Percentiles rank a stretch among this genome's conserved stretches.
Evolutionary conservation across 1,140 invertebrate species (phyloP).

Genomic region (Anadara kagoshimensis): DNA sequence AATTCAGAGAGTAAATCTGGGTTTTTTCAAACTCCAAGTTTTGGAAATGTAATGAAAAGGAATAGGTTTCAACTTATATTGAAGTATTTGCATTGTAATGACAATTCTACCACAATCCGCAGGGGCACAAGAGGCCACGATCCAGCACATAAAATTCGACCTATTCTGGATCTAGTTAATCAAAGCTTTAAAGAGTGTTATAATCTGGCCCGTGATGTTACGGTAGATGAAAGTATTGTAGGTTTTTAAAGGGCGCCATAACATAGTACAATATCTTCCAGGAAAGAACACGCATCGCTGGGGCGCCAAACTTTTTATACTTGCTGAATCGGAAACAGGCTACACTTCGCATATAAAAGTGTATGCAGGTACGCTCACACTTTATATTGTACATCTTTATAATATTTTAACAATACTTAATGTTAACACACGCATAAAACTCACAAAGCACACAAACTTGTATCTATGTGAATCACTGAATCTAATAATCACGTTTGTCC

Average conservation of each 20-base stretch:
- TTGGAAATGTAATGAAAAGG: not conserved
- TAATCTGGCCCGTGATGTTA: not conserved
- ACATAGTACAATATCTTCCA: constrained; percentile 8
- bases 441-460: too few relatives aligned
- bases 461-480: too few relatives aligned
- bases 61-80: constrained; percentile 10
- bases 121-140: constrained; percentile 1
- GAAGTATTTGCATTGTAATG: not conserved
- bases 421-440: too few relatives aligned
- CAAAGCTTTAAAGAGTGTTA: constrained; percentile 5
- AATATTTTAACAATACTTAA: too few relatives aligned
- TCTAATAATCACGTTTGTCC: too few relatives aligned
- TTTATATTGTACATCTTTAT: too few relatives aligned
- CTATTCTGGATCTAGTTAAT: constrained; percentile 9
- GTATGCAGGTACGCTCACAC: too few relatives aligned
- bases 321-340: too few relatives aligned
- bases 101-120: not conserved
- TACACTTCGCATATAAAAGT: too few relatives aligned
- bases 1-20: too few relatives aligned
- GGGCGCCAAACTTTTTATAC: too few relatives aligned
- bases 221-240: constrained; percentile 18
- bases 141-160: constrained; percentile 11
- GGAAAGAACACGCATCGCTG: constrained; percentile 13
- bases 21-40: too few relatives aligned
- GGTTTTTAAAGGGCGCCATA: constrained; percentile 9